A percentile compares a stretch with the other conserved stretches of the same genome.
These are phyloP conservation scores for Orthosia incerta DNA, from an alignment of 2,888 invertebrate species.

Conservation along the genomic window DNA sequence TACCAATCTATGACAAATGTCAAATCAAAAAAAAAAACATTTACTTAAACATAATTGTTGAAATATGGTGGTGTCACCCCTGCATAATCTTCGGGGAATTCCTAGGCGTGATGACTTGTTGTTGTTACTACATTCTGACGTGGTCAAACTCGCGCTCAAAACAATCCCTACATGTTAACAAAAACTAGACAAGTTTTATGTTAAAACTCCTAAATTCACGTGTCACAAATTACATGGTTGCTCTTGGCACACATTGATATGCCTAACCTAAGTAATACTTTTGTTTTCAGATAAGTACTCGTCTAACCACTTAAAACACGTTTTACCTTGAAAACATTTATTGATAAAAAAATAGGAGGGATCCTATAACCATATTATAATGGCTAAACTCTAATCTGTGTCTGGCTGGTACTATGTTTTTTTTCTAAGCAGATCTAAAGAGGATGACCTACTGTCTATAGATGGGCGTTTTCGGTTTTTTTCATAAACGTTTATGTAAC, in stretches of 20 bases:
- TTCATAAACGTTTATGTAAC: no score
- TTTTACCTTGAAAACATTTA: constrained; percentile 21
- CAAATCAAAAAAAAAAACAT: no score
- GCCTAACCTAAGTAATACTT: neutral
- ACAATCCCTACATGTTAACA: neutral
- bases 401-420: no score
- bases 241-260: constrained; percentile 11
- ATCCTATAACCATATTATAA: no score
- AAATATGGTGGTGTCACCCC: no score
- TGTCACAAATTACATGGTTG: constrained; percentile 1
- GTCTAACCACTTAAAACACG: neutral
- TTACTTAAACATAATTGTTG: no score
- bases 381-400: no score
- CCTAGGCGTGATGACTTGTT: neutral
- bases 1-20: no score
- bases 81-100: neutral
- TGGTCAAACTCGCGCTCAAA: neutral
- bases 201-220: constrained; percentile 16
- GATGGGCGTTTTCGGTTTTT: no score
- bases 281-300: neutral
- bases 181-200: constrained; percentile 24
- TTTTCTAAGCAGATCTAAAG: no score
- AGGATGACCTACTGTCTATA: no score
- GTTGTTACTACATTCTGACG: neutral
- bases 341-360: no score